Conservation (phyloP, 2,888 invertebrate species). For the Drosophila meridiana region DNA sequence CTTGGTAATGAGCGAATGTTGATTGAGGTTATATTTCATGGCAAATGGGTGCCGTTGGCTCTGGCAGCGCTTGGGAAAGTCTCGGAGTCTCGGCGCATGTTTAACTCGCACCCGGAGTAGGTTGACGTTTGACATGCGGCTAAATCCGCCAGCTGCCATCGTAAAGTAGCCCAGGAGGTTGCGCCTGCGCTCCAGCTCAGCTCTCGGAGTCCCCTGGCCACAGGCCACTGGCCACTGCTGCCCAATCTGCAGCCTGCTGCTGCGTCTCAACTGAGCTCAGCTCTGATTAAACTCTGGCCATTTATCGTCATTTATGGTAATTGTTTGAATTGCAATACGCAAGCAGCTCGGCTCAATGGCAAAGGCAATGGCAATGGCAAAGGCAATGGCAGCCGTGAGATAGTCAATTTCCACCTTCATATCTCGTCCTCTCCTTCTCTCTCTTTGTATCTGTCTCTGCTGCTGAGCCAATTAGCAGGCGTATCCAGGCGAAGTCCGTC, state of each 20-base stretch:
- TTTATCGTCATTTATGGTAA: constrained; percentile 80
- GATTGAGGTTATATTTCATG: constrained; percentile 84
- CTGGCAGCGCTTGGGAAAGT: constrained; percentile 62
- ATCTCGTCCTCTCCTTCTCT: not conserved
- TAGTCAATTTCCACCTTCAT: constrained; percentile 6
- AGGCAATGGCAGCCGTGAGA: constrained; percentile 18
- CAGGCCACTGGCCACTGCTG: constrained; percentile 10
- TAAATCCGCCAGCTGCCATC: constrained; percentile 53
- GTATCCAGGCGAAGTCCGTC: constrained; percentile 12
- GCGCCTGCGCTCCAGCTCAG: constrained; percentile 52
- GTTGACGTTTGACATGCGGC: constrained; percentile 76
- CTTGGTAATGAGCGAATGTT: constrained; percentile 82
- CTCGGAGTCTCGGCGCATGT: constrained; percentile 43
- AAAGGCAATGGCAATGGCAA: not conserved
- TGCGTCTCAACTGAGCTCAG: constrained; percentile 28
- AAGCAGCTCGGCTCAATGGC: constrained; percentile 42
- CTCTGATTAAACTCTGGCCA: constrained; percentile 70
- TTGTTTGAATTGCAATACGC: constrained; percentile 67
- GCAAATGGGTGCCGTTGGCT: constrained; percentile 70
- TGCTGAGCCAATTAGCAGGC: constrained; percentile 50
- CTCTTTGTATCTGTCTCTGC: not conserved
- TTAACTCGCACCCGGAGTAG: constrained; percentile 33
- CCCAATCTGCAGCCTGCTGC: not conserved
- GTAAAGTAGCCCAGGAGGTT: constrained; percentile 34
- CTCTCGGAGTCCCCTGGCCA: no score